phyloP scores from a whole-genome alignment of 2,797 vertebrate genomes.

The Oryzias dopingdopingensis region DNA sequence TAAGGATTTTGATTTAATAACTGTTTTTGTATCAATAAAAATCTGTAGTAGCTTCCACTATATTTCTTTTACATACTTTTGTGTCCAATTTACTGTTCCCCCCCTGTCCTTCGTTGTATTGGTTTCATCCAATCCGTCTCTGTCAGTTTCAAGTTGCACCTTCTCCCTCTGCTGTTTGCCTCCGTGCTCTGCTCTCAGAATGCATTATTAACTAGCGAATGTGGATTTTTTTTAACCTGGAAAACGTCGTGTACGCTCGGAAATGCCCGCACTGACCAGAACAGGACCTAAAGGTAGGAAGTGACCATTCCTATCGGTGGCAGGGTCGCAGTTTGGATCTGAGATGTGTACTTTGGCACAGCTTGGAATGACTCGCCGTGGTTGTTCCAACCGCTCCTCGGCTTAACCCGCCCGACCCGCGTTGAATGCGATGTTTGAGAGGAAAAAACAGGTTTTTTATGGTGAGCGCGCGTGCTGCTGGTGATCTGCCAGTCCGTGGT shows the following conservation, averaged over 20 bases:
- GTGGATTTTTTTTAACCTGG: neutral
- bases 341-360: slow-evolving; percentile 50
- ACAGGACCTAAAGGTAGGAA: slow-evolving; percentile 48
- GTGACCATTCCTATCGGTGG: slow-evolving; percentile 5
- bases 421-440: slow-evolving; percentile 15
- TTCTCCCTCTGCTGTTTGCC: slow-evolving; percentile 39
- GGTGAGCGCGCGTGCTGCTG: slow-evolving; percentile 24
- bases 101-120: slow-evolving; percentile 28
- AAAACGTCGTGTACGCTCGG: slow-evolving; percentile 39
- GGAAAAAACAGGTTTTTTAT: neutral
- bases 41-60: accelerated
- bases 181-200: slow-evolving; percentile 9
- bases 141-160: slow-evolving; percentile 79
- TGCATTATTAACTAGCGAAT: neutral
- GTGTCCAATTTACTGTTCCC: neutral
- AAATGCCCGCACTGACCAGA: slow-evolving; percentile 23
- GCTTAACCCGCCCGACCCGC: slow-evolving; percentile 1
- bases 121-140: slow-evolving; percentile 58
- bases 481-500: slow-evolving; percentile 4
- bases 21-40: accelerated
- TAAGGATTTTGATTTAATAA: accelerated
- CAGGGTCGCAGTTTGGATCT: slow-evolving; percentile 38
- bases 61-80: neutral
- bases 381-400: slow-evolving; percentile 29
- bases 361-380: slow-evolving; percentile 54